Evolutionary conservation across 2,888 invertebrate genomes (phyloP), one percentile per base, ranked within the genome.

Genomic region (Xestia sexstrigata): DNA sequence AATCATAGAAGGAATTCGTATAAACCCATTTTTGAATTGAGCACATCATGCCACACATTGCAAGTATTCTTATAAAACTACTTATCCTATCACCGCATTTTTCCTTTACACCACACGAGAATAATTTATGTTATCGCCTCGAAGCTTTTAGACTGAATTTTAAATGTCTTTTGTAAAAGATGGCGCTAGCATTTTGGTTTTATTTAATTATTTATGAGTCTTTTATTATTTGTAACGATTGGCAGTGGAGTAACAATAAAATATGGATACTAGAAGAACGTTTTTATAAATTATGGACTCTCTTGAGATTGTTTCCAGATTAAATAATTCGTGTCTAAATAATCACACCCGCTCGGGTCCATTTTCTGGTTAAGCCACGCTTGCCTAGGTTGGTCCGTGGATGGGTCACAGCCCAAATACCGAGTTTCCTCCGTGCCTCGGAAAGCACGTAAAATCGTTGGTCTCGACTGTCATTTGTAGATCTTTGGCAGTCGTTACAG

Each of bases 81-180:
- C 39, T 55, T 66, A 70, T 72, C 66, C 55, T 47, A 74, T 70
- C 65, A 70, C 65, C 7, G 65, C 70, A 82, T 76, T 73, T 76
- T 81, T 66, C 65, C 42, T 62, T 68, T 35, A 47, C 20, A 70
- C 81, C 35, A 35, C 60, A 68, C 77, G 42, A 74, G 47, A 76
- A 81, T 67, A 81, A 82, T 82, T 82, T 81, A 81, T 45, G 49
- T 77, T 67, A 77, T 77, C 82, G 66, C 42, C 60, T 35, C 23
- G 2, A 60, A 73, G 78, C 70, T 81, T 73, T 82, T 55, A 73
- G 70, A 77, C 39, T 81, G 70, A 77, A 82, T 82, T 77, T 70
- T 49, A 60, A 81, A 81, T 58, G 55, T 62, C 39, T 73, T 81
- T 73, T 82, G 65, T 66, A 47, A 82, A 70, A 62, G 15, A 80